Conservation (phyloP, 2,888 invertebrate species). For the Drosophila yooni region DNA sequence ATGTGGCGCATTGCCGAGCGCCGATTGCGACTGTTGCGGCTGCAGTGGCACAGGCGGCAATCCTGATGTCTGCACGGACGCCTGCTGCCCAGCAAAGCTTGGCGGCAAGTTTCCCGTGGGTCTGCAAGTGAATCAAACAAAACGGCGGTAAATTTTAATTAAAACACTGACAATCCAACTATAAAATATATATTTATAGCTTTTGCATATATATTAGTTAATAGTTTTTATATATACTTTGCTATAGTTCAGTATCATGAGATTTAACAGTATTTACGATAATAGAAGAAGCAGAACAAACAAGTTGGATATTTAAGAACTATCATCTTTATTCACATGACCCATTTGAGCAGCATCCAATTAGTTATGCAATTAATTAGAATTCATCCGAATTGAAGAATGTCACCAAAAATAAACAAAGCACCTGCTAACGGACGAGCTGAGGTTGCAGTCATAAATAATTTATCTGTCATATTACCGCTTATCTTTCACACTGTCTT, state of each 20-base stretch:
- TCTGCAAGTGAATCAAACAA: slow-evolving; percentile 78
- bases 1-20: slow-evolving; percentile 43
- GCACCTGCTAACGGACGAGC: slow-evolving; percentile 63
- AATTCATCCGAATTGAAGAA: slow-evolving; percentile 32
- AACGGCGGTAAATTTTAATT: not conserved
- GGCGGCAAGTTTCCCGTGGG: slow-evolving; percentile 86
- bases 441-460: slow-evolving; percentile 10
- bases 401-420: slow-evolving; percentile 51
- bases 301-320: not conserved
- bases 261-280: not conserved
- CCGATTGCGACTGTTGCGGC: slow-evolving; percentile 32
- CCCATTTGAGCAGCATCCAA: slow-evolving; percentile 36
- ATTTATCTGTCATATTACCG: slow-evolving; percentile 56
- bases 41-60: slow-evolving; percentile 65
- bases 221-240: not conserved
- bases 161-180: not conserved
- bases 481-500: slow-evolving; percentile 69
- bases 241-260: slow-evolving; percentile 2
- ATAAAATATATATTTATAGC: not conserved
- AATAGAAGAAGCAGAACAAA: not conserved
- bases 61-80: slow-evolving; percentile 63
- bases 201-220: not conserved
- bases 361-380: slow-evolving; percentile 65
- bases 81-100: slow-evolving; percentile 76
- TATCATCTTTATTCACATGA: slow-evolving; percentile 15